Evolutionary conservation across 2,888 invertebrate genomes (phyloP).

Genomic region (Gari tellinella): DNA sequence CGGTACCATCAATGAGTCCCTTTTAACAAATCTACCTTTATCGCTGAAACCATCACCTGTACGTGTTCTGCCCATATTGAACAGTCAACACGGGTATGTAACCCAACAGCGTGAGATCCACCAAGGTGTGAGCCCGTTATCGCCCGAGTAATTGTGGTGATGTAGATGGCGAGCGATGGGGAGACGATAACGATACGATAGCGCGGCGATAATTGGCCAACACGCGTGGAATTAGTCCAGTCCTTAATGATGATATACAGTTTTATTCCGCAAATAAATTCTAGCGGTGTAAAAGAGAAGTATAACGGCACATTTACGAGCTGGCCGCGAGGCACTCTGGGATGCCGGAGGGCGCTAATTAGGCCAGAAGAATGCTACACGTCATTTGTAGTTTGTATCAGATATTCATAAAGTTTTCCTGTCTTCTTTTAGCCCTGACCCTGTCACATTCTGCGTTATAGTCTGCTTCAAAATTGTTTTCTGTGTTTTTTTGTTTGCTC

Average conservation of each 20-base stretch:
- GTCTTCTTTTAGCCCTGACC: too few species aligned
- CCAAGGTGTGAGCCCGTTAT: constrained; percentile 13
- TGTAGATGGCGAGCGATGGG: constrained; percentile 18
- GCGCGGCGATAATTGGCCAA: constrained; percentile 47
- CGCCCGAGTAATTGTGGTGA: constrained; percentile 35
- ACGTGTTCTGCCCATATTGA: too few species aligned
- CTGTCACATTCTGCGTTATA: too few species aligned
- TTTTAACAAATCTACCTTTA: too few species aligned
- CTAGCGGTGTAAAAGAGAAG: constrained; percentile 29
- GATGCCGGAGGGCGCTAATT: constrained; percentile 1
- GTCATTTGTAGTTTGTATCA: constrained; percentile 1
- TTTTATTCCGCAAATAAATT: constrained; percentile 48
- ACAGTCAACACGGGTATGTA: too few species aligned
- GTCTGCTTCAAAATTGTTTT: too few species aligned
- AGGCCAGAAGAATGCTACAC: background rate
- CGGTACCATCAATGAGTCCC: too few species aligned
- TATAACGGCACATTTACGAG: constrained; percentile 49
- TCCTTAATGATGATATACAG: constrained; percentile 49
- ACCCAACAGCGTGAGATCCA: too few species aligned
- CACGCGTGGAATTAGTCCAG: constrained; percentile 33
- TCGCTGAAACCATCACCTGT: too few species aligned
- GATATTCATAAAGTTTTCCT: too few species aligned
- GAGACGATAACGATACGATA: constrained; percentile 53
- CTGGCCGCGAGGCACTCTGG: constrained; percentile 2
- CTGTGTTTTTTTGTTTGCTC: too few species aligned